Conservation (phyloP, 2,797 vertebrate species). For the Luscinia luscinia region DNA sequence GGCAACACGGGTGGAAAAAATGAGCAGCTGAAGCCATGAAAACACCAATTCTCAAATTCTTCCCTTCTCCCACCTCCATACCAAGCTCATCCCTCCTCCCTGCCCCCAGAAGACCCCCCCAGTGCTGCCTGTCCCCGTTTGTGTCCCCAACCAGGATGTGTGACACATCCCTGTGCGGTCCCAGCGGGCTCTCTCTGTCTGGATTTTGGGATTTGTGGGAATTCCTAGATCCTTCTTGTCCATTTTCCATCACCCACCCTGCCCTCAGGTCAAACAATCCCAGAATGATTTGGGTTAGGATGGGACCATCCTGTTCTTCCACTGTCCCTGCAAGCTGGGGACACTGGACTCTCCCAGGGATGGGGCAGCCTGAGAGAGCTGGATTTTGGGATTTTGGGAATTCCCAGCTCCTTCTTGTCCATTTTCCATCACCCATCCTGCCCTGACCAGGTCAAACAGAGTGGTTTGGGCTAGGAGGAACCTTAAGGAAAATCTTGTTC, state of each 20-base stretch:
- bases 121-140: background rate
- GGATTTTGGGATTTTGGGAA: background rate
- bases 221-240: no score
- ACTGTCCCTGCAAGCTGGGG: no score
- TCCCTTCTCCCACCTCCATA: rapidly evolving
- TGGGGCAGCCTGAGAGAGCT: background rate
- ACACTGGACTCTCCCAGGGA: background rate
- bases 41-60: no score
- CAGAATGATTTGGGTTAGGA: no score
- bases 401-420: background rate
- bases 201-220: no score
- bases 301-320: no score
- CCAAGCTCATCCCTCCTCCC: background rate
- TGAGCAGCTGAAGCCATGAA: no score
- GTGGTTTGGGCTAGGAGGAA: background rate
- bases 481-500: background rate
- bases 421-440: background rate
- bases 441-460: background rate
- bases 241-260: no score
- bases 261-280: no score
- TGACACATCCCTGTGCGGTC: constrained; percentile 90
- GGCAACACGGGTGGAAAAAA: no score
- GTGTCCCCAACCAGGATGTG: constrained; percentile 91
- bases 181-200: constrained; percentile 81
- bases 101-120: rapidly evolving